Evolutionary conservation across 2,797 vertebrate genomes (phyloP), one percentile per base, ranked within the genome.

Genomic region (Labeo calbasu): DNA sequence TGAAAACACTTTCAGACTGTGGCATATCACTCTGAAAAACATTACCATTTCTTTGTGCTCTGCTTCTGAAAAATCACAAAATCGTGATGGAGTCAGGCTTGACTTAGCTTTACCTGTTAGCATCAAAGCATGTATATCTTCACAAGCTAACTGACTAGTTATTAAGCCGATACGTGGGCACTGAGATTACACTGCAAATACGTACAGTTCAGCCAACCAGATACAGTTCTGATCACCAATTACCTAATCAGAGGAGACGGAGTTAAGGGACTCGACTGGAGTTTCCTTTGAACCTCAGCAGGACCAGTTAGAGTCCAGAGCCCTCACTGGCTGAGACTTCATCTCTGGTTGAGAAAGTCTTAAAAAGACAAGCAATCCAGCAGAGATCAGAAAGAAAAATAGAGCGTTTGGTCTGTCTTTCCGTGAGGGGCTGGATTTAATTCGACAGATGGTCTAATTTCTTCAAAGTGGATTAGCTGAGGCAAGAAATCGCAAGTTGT

Each of bases 171-270:
- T 73, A 63, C 2, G 12, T 40, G 21, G 50, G 21, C 14, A 55
- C 21, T 40, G 5, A 75, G 19, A 82, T 73, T 79, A 51, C 21
- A 82, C 9, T 75, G 28, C 28, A 17, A 36, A 75, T 82, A 17
- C 43, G 6, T 75, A 50, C 43, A 66, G 59, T 65, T 32, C 46
- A 84, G 57, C 57, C 77, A 43, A 43, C 69, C 76, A 72, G 55
- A 84, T 21, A 57, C 21, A 61, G 57, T 66, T 79, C 57, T 69
- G 78, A 81, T 43, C 70, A 2, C 61, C 70, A 85, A 85, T 85
- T 84, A 72, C 68, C 25, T 80, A 81, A 85, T 75, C 59, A 57
- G 61, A 85, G 77, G 36, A 75, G 78, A 85, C 77, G 1, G 50
- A 63, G 17, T 59, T 59, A 43, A 68, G 59, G 51, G 25, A 23